Evolutionary conservation across 2,113 vertebrate species (phyloP).

Genomic region (Eudyptes chrysolophus): DNA sequence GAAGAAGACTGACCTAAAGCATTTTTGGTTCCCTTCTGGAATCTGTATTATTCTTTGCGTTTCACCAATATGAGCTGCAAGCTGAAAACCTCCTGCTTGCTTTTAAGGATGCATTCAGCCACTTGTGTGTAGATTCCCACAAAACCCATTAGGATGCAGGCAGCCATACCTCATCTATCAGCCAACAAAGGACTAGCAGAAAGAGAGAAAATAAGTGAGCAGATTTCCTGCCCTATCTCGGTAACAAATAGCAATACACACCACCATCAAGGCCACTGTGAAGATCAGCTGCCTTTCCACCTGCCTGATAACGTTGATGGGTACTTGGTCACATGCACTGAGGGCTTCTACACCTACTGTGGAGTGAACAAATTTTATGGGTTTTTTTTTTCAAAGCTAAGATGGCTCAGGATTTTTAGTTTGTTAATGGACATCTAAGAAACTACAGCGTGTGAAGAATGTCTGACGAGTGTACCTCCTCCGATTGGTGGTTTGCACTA

Average conservation of each 20-base stretch:
- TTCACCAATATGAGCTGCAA: not conserved
- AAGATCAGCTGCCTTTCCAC: not conserved
- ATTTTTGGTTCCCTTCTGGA: not conserved
- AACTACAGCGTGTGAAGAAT: not conserved
- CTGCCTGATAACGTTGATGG: not conserved
- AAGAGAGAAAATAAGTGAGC: not conserved
- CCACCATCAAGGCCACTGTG: not conserved
- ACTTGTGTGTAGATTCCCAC: not conserved
- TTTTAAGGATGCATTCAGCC: not conserved
- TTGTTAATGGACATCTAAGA: not conserved
- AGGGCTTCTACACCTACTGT: not conserved
- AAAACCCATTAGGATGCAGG: not conserved
- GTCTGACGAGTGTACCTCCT: not conserved
- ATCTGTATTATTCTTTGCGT: not conserved
- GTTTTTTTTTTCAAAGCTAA: not conserved
- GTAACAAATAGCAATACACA: not conserved
- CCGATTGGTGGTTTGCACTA: not conserved
- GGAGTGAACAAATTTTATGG: not conserved
- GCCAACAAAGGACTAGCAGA: not conserved
- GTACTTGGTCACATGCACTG: not conserved
- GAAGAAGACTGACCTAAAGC: not conserved
- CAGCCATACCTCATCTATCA: not conserved
- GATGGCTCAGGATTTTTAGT: not conserved
- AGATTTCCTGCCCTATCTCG: not conserved
- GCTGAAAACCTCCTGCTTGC: not conserved